Conservation (phyloP, 1,140 invertebrate species). For the Drosophila tani region DNA sequence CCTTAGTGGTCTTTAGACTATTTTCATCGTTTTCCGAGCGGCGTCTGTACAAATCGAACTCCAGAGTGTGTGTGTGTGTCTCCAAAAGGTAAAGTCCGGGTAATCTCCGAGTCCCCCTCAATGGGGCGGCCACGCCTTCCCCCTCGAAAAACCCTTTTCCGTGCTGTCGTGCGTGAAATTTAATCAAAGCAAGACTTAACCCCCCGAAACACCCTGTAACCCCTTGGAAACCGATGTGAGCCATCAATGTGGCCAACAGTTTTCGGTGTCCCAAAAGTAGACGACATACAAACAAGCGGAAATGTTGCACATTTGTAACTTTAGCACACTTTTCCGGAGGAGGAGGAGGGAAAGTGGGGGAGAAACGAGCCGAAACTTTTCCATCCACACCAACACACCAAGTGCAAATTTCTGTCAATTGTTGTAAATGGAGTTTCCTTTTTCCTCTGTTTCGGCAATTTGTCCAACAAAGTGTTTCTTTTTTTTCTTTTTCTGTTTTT, state of each 20-base stretch:
- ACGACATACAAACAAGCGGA: conserved; percentile 65
- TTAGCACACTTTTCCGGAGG: conserved; percentile 37
- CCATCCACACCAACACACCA: conserved; percentile 33
- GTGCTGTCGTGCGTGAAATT: conserved; percentile 80
- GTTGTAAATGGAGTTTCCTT: conserved; percentile 71
- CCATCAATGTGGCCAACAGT: conserved; percentile 76
- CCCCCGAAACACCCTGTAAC: conserved; percentile 4
- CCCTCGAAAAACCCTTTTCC: conserved; percentile 29
- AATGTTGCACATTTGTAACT: conserved; percentile 83
- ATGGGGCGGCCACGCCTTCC: too few species aligned
- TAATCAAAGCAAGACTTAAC: conserved; percentile 71
- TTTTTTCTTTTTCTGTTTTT: not conserved
- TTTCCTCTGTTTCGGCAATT: conserved; percentile 63
- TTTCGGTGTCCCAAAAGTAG: conserved; percentile 71
- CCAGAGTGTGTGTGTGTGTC: conserved; percentile 5
- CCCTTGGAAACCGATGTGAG: conserved; percentile 38
- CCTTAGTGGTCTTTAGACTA: not conserved
- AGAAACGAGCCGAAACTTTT: conserved; percentile 59
- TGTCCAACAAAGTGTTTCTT: conserved; percentile 26
- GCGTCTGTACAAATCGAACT: conserved; percentile 54
- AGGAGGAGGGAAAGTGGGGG: not conserved
- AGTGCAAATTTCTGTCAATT: conserved; percentile 80
- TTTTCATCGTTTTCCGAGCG: not conserved
- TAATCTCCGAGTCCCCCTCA: conserved; percentile 17
- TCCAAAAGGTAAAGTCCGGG: conserved; percentile 21